Evolutionary conservation across 2,888 invertebrate species (phyloP), one percentile per base, ranked within the genome.

Genomic region (Tiliacea citrago): DNA sequence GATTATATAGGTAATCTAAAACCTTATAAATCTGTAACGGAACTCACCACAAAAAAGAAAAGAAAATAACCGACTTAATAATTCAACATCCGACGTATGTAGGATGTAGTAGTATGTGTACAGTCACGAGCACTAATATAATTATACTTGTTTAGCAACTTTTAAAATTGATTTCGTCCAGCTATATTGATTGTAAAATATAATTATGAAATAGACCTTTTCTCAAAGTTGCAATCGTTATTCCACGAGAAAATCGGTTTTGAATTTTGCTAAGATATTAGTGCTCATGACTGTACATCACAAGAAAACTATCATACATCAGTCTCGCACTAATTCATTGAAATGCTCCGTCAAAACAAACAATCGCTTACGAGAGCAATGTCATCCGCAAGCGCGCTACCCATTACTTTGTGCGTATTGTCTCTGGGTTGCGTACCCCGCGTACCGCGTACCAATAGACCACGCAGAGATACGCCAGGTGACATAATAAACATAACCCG

Each of bases 381-480:
- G 86, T 86, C 84, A 84, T 77, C 84, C 76, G 75, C 84, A 84
- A 84, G 82, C 81, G 73, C 75, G 79, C 77, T 61, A 75, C 72
- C 77, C 77, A 87, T 86, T 86, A 88, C 74, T 79, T 77, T 55
- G 75, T 81, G 81, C 86, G 86, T 84, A 84, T 84, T 84, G 84
- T 83, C 66, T 73, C 39, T 66, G 2, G 29, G 70, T 42, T 42
- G 53, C 80, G 69, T 73, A 68, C 53, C 65, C 61, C 47, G 73
- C 78, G 63, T 75, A 72, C 61, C 55, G 78, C 82, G 85, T 78
- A 82, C 70, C 75, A 62, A 69, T 55, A 66, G 51, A 73, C 72
- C 21, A 77, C 58, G 73, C 53, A 81, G 84, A 83, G 75, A 84
- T 84, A 84, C 63, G 81, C 77, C 60, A 81, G 78, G 86, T 88